Percentiles rank a stretch among this genome's conserved stretches.
These are phyloP conservation scores for Candidula unifasciata DNA, from an alignment of 2,888 invertebrate species.

Conservation along the genomic window DNA sequence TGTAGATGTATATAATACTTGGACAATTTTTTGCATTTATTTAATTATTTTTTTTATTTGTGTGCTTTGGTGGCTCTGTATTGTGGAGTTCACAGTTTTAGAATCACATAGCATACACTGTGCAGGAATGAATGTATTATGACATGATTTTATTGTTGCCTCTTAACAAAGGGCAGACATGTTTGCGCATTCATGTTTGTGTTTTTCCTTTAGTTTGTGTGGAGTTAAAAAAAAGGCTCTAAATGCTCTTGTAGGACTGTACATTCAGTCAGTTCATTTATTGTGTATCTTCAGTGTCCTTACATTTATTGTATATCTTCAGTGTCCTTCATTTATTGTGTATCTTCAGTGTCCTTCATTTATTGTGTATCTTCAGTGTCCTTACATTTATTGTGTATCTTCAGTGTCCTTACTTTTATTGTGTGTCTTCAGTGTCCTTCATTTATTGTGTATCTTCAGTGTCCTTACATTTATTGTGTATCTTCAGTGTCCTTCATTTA, in stretches of 20 bases:
- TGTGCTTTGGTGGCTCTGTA: not conserved
- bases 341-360: not conserved
- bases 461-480: not conserved
- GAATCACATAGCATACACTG: not conserved
- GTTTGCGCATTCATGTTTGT: too few species aligned
- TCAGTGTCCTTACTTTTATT: not conserved
- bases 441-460: not conserved
- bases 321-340: too few species aligned
- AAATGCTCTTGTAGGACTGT: not conserved
- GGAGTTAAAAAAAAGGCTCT: too few species aligned
- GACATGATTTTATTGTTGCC: too few species aligned
- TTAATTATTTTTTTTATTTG: slow-evolving; percentile 10
- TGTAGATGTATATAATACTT: not conserved
- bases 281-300: not conserved
- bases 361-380: not conserved
- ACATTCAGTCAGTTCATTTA: not conserved
- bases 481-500: too few species aligned
- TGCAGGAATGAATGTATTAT: too few species aligned
- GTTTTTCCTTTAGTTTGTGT: too few species aligned
- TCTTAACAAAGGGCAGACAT: too few species aligned
- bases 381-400: not conserved
- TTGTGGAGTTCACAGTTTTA: not conserved
- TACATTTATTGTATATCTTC: not conserved
- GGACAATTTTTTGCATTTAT: slow-evolving; percentile 24
- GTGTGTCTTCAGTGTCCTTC: too few species aligned